Conservation (phyloP, 2,113 vertebrate genomes). For the Corynorhinus townsendii region DNA sequence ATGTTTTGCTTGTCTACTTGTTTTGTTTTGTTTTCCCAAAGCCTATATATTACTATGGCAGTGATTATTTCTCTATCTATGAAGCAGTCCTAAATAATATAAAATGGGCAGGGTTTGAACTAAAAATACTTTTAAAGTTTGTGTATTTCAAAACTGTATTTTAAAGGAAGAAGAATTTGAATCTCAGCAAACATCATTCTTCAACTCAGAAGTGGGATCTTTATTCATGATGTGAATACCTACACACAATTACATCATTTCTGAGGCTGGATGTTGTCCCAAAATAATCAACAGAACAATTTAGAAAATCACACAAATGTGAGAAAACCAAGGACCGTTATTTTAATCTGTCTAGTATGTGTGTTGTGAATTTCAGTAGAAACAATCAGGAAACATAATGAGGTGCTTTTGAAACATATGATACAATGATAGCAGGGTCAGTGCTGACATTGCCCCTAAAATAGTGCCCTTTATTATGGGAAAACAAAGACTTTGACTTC, state of each 20-base stretch:
- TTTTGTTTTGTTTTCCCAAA: background rate
- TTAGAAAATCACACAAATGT: background rate
- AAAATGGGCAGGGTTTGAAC: background rate
- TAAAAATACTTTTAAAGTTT: background rate
- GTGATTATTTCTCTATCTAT: background rate
- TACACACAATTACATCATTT: background rate
- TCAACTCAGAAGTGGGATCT: rapidly evolving
- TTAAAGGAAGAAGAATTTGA: background rate
- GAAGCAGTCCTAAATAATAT: background rate
- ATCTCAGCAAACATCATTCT: background rate
- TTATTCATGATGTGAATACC: background rate
- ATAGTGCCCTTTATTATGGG: background rate
- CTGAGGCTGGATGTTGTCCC: background rate
- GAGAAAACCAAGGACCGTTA: background rate
- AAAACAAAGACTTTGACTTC: background rate
- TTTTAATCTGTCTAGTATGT: background rate
- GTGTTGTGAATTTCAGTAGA: background rate
- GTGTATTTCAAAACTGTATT: background rate
- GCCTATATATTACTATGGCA: background rate
- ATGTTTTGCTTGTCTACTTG: background rate
- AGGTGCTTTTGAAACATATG: background rate
- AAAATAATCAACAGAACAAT: background rate
- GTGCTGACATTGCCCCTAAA: background rate
- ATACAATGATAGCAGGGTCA: background rate
- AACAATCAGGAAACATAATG: background rate